These are phyloP conservation scores for Epinephelus lanceolatus DNA, from an alignment of 2,113 vertebrate species.

Conservation along the genomic window DNA sequence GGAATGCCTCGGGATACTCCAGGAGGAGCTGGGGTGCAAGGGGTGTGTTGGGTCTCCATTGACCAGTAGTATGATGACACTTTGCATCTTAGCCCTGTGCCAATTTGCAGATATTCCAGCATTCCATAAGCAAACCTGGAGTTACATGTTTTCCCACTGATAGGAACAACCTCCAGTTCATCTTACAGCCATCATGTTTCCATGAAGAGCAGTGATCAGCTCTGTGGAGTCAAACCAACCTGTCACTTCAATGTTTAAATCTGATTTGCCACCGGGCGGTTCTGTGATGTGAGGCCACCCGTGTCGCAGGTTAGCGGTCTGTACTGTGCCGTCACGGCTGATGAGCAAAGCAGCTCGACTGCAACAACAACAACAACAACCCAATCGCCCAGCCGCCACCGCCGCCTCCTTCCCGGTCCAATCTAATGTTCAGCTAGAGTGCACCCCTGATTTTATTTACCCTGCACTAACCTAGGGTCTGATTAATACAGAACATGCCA, in stretches of 20 bases:
- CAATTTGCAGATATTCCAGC: no score
- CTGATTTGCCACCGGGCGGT: neutral
- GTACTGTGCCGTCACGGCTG: neutral
- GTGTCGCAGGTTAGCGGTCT: neutral
- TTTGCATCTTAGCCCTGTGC: no score
- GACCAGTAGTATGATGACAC: no score
- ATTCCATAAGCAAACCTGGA: neutral
- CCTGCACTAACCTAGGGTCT: slow-evolving; percentile 2
- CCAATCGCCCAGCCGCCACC: neutral
- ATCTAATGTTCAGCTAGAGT: slow-evolving; percentile 30
- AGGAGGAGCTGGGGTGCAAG: no score
- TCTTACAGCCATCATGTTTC: neutral
- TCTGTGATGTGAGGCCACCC: neutral
- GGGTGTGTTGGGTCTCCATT: no score
- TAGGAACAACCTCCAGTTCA: neutral
- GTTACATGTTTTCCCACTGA: neutral
- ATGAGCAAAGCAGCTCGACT: neutral
- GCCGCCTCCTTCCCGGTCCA: neutral
- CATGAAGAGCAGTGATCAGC: neutral
- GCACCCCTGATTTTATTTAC: slow-evolving; percentile 40
- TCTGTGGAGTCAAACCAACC: neutral
- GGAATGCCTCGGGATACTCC: no score
- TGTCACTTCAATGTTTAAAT: neutral
- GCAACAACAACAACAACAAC: neutral
- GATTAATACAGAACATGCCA: slow-evolving; percentile 23